Percentiles rank a stretch among this genome's conserved stretches.
These are phyloP conservation scores for Micropterix aruncella DNA, from an alignment of 2,888 invertebrate species.

Conservation along the genomic window DNA sequence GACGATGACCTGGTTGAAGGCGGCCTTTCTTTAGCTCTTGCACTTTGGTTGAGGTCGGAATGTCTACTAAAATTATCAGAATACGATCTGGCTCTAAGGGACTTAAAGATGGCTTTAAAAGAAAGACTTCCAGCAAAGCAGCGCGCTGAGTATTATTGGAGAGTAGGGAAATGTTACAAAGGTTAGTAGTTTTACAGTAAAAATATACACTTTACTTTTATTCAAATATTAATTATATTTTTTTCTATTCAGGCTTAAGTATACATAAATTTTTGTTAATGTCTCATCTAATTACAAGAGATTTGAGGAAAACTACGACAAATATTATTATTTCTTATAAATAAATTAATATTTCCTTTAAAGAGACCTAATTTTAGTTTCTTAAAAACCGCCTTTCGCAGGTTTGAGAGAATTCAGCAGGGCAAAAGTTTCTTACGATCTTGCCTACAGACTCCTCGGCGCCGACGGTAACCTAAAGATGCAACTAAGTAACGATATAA, in stretches of 20 bases:
- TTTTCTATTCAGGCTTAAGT: too few species aligned
- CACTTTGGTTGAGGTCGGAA: slow-evolving; percentile 52
- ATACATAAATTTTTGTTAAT: too few species aligned
- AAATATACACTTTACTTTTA: neutral
- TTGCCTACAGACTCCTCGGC: slow-evolving; percentile 44
- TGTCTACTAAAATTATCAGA: slow-evolving; percentile 42
- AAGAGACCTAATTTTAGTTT: too few species aligned
- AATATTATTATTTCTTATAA: neutral
- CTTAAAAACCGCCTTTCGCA: slow-evolving; percentile 17
- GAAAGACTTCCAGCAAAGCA: slow-evolving; percentile 45
- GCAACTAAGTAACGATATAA: slow-evolving; percentile 28
- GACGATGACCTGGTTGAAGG: slow-evolving; percentile 38
- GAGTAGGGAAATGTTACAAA: slow-evolving; percentile 55
- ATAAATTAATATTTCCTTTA: slow-evolving; percentile 12
- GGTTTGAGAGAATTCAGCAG: slow-evolving; percentile 43
- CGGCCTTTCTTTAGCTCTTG: slow-evolving; percentile 47
- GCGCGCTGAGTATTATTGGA: slow-evolving; percentile 52
- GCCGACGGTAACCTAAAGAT: slow-evolving; percentile 26
- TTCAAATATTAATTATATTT: too few species aligned
- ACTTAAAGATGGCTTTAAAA: slow-evolving; percentile 50
- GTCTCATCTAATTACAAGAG: too few species aligned
- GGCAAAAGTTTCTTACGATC: slow-evolving; percentile 48
- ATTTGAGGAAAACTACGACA: too few species aligned
- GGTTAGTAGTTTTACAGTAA: slow-evolving; percentile 16
- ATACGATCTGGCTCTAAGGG: slow-evolving; percentile 46